Percentiles rank a stretch among this genome's conserved stretches.
Conservation (phyloP, 2,113 vertebrate species). For the Dipodomys merriami region DNA sequence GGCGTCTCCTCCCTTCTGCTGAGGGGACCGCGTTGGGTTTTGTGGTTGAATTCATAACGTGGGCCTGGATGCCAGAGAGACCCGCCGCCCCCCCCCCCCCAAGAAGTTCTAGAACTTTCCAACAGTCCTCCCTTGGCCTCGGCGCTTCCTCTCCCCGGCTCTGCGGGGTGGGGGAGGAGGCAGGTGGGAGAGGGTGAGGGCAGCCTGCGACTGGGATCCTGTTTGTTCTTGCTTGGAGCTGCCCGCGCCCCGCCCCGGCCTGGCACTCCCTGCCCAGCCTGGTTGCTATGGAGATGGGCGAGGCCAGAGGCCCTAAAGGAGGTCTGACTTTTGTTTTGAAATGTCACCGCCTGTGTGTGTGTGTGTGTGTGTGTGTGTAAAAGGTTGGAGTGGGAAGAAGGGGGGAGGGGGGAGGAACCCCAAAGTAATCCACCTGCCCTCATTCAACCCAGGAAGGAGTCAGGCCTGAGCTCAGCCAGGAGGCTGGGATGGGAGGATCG, state of each 20-base stretch:
- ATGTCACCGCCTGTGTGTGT: background rate
- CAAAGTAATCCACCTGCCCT: no score
- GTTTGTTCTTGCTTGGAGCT: constrained; percentile 42
- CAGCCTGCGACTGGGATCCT: constrained; percentile 23
- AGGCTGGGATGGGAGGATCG: no score
- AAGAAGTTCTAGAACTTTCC: no score
- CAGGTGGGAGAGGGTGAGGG: background rate
- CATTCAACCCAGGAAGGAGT: no score
- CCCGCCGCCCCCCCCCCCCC: no score
- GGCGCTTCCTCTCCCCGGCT: no score
- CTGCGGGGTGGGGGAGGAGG: background rate
- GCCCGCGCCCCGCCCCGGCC: constrained; percentile 19
- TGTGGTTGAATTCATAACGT: no score
- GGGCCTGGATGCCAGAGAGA: background rate
- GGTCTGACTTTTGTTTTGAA: constrained; percentile 73
- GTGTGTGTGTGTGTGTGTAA: no score
- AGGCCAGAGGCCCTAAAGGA: constrained; percentile 59
- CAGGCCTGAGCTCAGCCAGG: no score
- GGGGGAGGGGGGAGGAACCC: no score
- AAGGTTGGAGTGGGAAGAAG: no score
- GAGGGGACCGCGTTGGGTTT: background rate
- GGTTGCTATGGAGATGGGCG: constrained; percentile 71
- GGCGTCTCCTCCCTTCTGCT: background rate
- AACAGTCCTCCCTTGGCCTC: no score
- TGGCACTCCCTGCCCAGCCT: constrained; percentile 47